Percentiles rank a stretch among this genome's conserved stretches.
Evolutionary conservation across 2,797 vertebrate species (phyloP).

Genomic region (Furcifer pardalis): DNA sequence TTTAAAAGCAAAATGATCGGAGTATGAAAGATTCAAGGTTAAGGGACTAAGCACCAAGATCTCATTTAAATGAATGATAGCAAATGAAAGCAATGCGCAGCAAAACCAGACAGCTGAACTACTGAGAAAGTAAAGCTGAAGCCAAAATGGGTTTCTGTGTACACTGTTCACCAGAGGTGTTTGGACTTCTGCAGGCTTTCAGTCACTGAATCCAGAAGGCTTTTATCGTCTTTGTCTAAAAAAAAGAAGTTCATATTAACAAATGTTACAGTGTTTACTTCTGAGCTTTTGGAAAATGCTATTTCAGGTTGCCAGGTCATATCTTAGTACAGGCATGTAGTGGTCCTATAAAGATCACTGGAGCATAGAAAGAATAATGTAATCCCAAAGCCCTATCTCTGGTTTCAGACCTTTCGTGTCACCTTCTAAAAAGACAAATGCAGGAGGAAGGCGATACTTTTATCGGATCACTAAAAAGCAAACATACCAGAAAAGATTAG

Average conservation of each 20-base stretch:
- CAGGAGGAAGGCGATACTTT: too few relatives aligned
- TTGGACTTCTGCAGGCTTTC: slow-evolving; percentile 75
- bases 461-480: not conserved
- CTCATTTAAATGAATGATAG: slow-evolving; percentile 6
- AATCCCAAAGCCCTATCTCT: not conserved
- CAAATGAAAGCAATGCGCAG: slow-evolving; percentile 29
- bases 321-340: not conserved
- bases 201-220: slow-evolving; percentile 65
- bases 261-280: not conserved
- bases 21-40: slow-evolving; percentile 1
- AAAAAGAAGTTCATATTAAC: not conserved
- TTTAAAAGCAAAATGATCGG: not conserved
- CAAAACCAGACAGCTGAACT: slow-evolving; percentile 37
- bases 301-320: not conserved
- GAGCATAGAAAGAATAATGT: not conserved
- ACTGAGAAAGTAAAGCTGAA: slow-evolving; percentile 10
- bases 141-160: slow-evolving; percentile 18
- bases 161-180: slow-evolving; percentile 65
- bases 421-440: slow-evolving; percentile 1
- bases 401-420: not conserved
- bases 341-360: not conserved
- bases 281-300: not conserved
- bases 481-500: not conserved
- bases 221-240: slow-evolving; percentile 76
- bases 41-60: not conserved